Conservation (phyloP, 2,888 invertebrate species). For the Colletes collaris region DNA sequence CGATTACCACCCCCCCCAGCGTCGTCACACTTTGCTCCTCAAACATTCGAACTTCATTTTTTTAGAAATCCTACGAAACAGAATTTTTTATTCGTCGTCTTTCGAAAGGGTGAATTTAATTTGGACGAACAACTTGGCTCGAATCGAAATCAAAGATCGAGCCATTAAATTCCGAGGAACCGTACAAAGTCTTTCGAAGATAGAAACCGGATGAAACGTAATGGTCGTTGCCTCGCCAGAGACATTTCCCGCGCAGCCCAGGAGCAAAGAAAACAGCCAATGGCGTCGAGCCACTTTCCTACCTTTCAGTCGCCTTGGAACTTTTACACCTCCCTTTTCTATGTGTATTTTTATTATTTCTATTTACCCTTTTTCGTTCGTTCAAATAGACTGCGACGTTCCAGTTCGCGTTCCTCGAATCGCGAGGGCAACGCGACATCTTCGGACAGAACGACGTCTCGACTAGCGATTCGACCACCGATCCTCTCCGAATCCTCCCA, state of each 20-base stretch:
- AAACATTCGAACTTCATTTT: too few species aligned
- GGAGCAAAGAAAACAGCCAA: conserved; percentile 33
- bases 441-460: conserved; percentile 39
- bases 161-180: too few species aligned
- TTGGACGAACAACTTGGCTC: too few species aligned
- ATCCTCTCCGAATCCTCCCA: conserved; percentile 7
- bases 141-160: too few species aligned
- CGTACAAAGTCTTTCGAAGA: too few species aligned
- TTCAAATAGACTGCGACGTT: conserved; percentile 7
- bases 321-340: neutral
- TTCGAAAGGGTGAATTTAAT: too few species aligned
- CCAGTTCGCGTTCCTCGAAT: neutral
- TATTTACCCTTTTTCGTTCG: conserved; percentile 24
- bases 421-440: conserved; percentile 30
- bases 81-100: too few species aligned
- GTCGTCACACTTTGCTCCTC: too few species aligned
- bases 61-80: too few species aligned
- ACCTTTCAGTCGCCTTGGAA: neutral
- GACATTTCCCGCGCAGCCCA: conserved; percentile 11
- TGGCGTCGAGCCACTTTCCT: conserved; percentile 15
- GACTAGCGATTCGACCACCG: conserved; percentile 17
- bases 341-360: conserved; percentile 26
- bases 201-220: too few species aligned
- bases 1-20: too few species aligned
- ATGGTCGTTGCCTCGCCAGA: neutral